Evolutionary conservation across 2,888 invertebrate species (phyloP).

Genomic region (Coenonympha arcania): DNA sequence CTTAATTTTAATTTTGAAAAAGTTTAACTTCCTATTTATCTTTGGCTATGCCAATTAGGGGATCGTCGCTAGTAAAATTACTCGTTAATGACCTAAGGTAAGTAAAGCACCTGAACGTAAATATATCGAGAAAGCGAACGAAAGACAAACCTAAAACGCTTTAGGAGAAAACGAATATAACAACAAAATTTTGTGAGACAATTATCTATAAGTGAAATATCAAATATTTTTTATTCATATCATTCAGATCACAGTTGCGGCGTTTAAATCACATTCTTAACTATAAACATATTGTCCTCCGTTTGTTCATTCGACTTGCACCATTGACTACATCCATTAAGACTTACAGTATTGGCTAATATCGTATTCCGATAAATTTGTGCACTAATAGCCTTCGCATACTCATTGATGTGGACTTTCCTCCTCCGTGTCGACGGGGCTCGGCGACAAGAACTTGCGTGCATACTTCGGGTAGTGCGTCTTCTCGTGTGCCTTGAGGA

Average conservation of each 20-base stretch:
- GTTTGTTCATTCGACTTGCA: slow-evolving; percentile 63
- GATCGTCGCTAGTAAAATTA: slow-evolving; percentile 48
- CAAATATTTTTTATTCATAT: slow-evolving; percentile 74
- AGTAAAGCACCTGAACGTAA: slow-evolving; percentile 65
- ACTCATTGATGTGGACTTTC: slow-evolving; percentile 82
- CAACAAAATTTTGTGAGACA: slow-evolving; percentile 62
- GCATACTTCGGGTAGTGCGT: slow-evolving; percentile 94
- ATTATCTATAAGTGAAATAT: slow-evolving; percentile 74
- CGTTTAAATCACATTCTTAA: slow-evolving; percentile 74
- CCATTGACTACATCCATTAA: slow-evolving; percentile 56
- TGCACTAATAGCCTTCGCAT: slow-evolving; percentile 38
- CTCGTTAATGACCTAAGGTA: slow-evolving; percentile 45
- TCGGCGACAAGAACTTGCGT: slow-evolving; percentile 90
- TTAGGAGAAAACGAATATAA: slow-evolving; percentile 17
- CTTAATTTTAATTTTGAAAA: slow-evolving; percentile 38
- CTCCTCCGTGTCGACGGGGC: slow-evolving; percentile 87
- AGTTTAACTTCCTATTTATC: slow-evolving; percentile 66
- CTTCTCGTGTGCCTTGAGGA: slow-evolving; percentile 93
- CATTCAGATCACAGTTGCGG: slow-evolving; percentile 76
- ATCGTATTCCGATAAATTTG: slow-evolving; percentile 42
- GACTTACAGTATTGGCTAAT: slow-evolving; percentile 41
- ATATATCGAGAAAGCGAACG: slow-evolving; percentile 42
- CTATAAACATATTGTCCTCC: slow-evolving; percentile 72
- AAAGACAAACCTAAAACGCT: slow-evolving; percentile 37
- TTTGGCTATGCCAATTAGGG: slow-evolving; percentile 70